Percentiles rank a stretch among this genome's conserved stretches.
Evolutionary conservation across 2,888 invertebrate species (phyloP).

Genomic region (Didymodactylos carnosus): DNA sequence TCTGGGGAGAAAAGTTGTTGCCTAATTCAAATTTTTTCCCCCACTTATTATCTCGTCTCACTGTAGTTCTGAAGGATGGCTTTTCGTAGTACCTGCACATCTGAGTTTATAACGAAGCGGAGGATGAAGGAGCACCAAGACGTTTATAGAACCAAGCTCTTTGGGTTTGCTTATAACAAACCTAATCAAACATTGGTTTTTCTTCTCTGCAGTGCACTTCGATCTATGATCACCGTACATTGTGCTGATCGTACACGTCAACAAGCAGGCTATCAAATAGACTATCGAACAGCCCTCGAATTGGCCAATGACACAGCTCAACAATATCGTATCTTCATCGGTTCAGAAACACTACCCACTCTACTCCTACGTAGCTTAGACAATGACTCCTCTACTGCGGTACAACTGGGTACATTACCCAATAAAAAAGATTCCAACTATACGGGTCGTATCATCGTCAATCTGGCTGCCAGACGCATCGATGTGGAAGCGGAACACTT

Average conservation of each 20-base stretch:
- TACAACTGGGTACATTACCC: not conserved
- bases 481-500: not conserved
- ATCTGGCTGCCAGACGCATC: accelerated
- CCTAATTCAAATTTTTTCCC: too few species aligned
- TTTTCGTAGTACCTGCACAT: too few species aligned
- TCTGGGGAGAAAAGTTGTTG: too few species aligned
- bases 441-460: not conserved
- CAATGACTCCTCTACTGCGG: not conserved
- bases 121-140: too few species aligned
- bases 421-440: not conserved
- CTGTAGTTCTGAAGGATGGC: too few species aligned
- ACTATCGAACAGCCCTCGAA: not conserved
- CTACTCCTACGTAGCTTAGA: not conserved
- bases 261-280: not conserved
- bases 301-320: not conserved
- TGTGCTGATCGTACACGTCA: not conserved
- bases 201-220: not conserved
- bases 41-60: too few species aligned
- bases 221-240: not conserved
- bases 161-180: too few species aligned
- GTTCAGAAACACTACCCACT: not conserved
- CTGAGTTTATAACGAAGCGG: too few species aligned
- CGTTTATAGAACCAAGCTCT: too few species aligned
- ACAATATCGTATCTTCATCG: not conserved
- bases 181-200: too few species aligned